These are phyloP conservation scores for Pteruthius melanotis DNA, from an alignment of 2,113 vertebrate genomes.

Conservation along the genomic window DNA sequence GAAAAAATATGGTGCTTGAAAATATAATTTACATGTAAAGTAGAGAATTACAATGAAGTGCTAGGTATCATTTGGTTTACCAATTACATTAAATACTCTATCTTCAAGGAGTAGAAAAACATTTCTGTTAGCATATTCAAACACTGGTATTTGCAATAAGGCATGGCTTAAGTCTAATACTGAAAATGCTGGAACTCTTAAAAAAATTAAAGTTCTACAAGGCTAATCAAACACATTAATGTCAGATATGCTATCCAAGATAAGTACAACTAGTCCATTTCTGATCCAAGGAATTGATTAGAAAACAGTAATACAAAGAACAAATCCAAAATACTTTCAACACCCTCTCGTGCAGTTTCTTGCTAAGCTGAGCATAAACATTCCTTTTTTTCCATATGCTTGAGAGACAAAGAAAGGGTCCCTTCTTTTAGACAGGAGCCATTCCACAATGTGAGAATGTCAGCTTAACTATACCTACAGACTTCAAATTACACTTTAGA, in stretches of 20 bases:
- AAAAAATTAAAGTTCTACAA: neutral
- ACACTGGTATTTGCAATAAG: neutral
- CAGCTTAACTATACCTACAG: neutral
- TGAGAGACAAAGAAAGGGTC: neutral
- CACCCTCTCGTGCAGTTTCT: neutral
- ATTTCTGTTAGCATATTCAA: conserved; percentile 23
- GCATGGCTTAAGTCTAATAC: neutral
- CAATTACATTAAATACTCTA: neutral
- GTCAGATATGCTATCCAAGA: neutral
- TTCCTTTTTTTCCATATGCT: neutral
- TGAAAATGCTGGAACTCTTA: neutral
- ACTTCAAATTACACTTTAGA: neutral
- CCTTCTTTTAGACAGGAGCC: neutral
- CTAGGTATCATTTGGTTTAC: conserved; percentile 40
- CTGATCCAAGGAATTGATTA: neutral
- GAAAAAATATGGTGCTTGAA: conserved; percentile 47
- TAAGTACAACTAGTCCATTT: neutral
- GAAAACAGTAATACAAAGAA: neutral
- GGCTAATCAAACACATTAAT: neutral
- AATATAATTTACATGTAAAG: conserved; percentile 57
- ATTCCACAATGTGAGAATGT: neutral
- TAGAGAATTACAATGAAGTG: conserved; percentile 17
- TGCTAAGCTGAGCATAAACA: neutral
- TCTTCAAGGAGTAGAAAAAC: conserved; percentile 28
- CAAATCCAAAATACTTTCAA: neutral